A percentile compares a stretch with the other conserved stretches of the same genome.
These are phyloP conservation scores for Aulostomus chinensis DNA, from an alignment of 2,797 vertebrate genomes.

Conservation along the genomic window DNA sequence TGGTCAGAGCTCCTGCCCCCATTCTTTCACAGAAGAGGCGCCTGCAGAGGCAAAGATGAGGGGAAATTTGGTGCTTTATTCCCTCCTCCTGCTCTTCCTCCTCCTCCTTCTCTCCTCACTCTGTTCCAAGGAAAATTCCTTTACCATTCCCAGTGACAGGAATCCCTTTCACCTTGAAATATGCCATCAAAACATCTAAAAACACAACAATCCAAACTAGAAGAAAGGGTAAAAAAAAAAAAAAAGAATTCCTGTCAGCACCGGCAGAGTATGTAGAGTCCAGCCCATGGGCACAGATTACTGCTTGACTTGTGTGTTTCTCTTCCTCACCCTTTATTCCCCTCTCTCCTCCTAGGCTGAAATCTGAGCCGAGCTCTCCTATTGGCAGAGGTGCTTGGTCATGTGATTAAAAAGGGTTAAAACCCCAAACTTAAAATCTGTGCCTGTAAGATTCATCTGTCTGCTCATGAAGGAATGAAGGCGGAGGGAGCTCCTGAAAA, in stretches of 20 bases:
- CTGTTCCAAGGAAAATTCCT: slow-evolving; percentile 30
- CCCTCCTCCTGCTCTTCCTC: slow-evolving; percentile 41
- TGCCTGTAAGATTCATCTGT: slow-evolving; percentile 43
- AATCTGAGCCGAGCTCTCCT: slow-evolving; percentile 77
- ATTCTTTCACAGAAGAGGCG: slow-evolving; percentile 77
- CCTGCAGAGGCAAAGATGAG: slow-evolving; percentile 67
- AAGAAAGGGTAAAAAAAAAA: slow-evolving; percentile 9
- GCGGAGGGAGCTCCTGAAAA: slow-evolving; percentile 1
- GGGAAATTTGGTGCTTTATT: slow-evolving; percentile 42
- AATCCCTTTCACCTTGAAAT: slow-evolving; percentile 13
- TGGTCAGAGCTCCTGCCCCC: slow-evolving; percentile 91
- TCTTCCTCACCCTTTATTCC: slow-evolving; percentile 62
- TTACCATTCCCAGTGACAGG: slow-evolving; percentile 31
- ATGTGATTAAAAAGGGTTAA: slow-evolving; percentile 73
- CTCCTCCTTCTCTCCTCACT: slow-evolving; percentile 37
- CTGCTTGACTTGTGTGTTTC: slow-evolving; percentile 42
- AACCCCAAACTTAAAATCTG: slow-evolving; percentile 65
- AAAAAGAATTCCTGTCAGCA: slow-evolving; percentile 10
- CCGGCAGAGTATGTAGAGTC: slow-evolving; percentile 22
- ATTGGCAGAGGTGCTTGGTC: slow-evolving; percentile 73
- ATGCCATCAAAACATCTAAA: slow-evolving; percentile 33
- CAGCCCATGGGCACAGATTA: slow-evolving; percentile 55
- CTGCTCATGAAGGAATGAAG: neutral
- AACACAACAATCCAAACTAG: slow-evolving; percentile 19
- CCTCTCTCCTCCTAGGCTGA: slow-evolving; percentile 72